Conservation (phyloP, 2,888 invertebrate genomes). For the Copidosoma aretas region DNA sequence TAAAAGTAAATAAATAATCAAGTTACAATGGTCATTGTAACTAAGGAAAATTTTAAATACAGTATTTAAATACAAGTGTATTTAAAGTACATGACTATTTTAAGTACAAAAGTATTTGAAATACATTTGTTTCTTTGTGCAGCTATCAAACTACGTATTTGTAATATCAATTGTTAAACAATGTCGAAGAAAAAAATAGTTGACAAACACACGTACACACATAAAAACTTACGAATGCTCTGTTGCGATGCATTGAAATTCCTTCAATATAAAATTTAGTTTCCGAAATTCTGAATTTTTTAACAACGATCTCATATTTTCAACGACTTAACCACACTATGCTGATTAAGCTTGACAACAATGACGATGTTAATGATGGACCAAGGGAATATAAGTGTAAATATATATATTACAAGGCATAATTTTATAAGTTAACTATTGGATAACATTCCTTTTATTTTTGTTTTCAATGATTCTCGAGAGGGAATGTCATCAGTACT, state of each 20-base stretch:
- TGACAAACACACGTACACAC: slow-evolving; percentile 16
- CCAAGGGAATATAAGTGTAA: slow-evolving; percentile 26
- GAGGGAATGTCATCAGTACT: slow-evolving; percentile 27
- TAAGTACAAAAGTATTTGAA: slow-evolving; percentile 41
- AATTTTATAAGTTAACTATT: slow-evolving; percentile 34
- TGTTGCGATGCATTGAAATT: slow-evolving; percentile 29
- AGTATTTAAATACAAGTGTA: slow-evolving; percentile 41
- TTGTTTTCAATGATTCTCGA: slow-evolving; percentile 27
- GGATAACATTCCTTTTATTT: slow-evolving; percentile 36
- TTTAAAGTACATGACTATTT: slow-evolving; percentile 41
- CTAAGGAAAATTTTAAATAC: slow-evolving; percentile 37
- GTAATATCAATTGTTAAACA: slow-evolving; percentile 32
- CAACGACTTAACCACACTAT: slow-evolving; percentile 27
- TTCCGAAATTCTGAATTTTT: slow-evolving; percentile 22
- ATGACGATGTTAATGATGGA: no score
- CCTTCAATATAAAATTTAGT: slow-evolving; percentile 30
- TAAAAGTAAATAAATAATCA: slow-evolving; percentile 23
- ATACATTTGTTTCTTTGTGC: slow-evolving; percentile 41
- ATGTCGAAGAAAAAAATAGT: slow-evolving; percentile 31
- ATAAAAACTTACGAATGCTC: no score
- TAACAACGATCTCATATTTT: slow-evolving; percentile 35
- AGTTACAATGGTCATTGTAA: slow-evolving; percentile 43
- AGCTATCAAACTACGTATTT: slow-evolving; percentile 32
- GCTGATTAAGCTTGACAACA: slow-evolving; percentile 33
- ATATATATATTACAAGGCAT: slow-evolving; percentile 23